These are phyloP conservation scores for Teleopsis dalmanni DNA, from an alignment of 1,140 invertebrate species.

Conservation along the genomic window DNA sequence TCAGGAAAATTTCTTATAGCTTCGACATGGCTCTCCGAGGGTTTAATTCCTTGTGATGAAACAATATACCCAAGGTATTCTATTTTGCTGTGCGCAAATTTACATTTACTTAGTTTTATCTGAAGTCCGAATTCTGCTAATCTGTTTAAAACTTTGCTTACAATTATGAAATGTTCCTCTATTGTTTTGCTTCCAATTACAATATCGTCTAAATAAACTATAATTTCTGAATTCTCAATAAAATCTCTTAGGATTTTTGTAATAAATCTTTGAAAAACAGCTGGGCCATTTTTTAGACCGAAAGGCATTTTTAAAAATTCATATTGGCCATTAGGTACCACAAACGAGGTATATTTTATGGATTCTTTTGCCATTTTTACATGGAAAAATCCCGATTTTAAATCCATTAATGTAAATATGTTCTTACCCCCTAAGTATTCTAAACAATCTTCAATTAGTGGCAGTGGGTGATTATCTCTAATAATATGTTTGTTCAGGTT, in stretches of 20 bases:
- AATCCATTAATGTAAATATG: slow-evolving; percentile 22
- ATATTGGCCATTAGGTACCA: slow-evolving; percentile 34
- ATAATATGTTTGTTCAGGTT: slow-evolving; percentile 14
- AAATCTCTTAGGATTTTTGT: slow-evolving; percentile 1
- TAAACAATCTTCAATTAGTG: slow-evolving; percentile 45
- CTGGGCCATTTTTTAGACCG: slow-evolving; percentile 15
- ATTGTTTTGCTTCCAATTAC: slow-evolving; percentile 14
- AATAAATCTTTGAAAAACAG: slow-evolving; percentile 5
- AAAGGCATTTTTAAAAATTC: slow-evolving; percentile 27
- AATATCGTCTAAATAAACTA: slow-evolving; percentile 18
- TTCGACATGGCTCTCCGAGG: neutral
- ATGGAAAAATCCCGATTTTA: slow-evolving; percentile 25
- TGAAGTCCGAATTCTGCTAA: neutral
- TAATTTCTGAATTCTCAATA: neutral
- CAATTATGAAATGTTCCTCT: slow-evolving; percentile 15
- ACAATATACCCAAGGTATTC: slow-evolving; percentile 22
- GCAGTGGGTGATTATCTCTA: slow-evolving; percentile 28
- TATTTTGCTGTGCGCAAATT: slow-evolving; percentile 13
- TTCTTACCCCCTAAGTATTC: slow-evolving; percentile 17
- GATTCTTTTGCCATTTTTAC: slow-evolving; percentile 18
- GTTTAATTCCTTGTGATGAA: slow-evolving; percentile 16
- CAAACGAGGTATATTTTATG: slow-evolving; percentile 33
- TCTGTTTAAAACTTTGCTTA: slow-evolving; percentile 12
- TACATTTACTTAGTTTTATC: slow-evolving; percentile 9
- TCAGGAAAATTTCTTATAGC: neutral